A percentile compares a stretch with the other conserved stretches of the same genome.
Conservation (phyloP, 2,888 invertebrate genomes). For the Ochropacha duplaris region DNA sequence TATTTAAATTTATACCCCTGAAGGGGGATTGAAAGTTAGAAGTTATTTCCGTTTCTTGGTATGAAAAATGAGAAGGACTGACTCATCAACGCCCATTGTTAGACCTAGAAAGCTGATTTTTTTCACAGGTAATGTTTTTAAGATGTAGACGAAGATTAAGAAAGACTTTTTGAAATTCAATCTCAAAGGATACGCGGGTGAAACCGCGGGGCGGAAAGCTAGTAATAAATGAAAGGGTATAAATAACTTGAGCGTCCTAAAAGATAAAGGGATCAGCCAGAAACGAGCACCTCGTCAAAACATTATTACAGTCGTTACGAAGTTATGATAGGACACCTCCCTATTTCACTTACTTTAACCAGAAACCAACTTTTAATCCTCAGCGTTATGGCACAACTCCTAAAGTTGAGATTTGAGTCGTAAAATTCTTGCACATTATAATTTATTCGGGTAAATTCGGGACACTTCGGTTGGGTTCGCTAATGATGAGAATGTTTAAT, state of each 20-base stretch:
- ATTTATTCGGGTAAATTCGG: neutral
- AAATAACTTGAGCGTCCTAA: neutral
- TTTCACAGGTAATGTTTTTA: too few species aligned
- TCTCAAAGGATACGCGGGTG: too few species aligned
- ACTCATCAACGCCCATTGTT: too few species aligned
- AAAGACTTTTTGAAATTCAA: too few species aligned
- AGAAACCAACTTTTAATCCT: neutral
- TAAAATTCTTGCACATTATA: neutral
- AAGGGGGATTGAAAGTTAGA: too few species aligned
- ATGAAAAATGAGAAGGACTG: too few species aligned
- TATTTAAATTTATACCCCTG: too few species aligned
- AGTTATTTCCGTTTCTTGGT: too few species aligned
- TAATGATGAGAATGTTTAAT: neutral
- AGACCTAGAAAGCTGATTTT: too few species aligned
- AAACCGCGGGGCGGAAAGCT: too few species aligned
- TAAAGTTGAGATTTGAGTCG: neutral
- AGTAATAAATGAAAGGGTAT: too few species aligned
- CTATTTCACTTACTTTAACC: neutral
- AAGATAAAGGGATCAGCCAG: neutral
- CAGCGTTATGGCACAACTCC: neutral
- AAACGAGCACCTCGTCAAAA: neutral
- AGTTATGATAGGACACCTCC: neutral
- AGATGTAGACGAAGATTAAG: too few species aligned
- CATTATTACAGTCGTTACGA: neutral
- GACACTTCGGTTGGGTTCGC: neutral